A percentile compares a stretch with the other conserved stretches of the same genome.
Conservation (phyloP, 2,888 invertebrate species). For the Aquatica leii region DNA sequence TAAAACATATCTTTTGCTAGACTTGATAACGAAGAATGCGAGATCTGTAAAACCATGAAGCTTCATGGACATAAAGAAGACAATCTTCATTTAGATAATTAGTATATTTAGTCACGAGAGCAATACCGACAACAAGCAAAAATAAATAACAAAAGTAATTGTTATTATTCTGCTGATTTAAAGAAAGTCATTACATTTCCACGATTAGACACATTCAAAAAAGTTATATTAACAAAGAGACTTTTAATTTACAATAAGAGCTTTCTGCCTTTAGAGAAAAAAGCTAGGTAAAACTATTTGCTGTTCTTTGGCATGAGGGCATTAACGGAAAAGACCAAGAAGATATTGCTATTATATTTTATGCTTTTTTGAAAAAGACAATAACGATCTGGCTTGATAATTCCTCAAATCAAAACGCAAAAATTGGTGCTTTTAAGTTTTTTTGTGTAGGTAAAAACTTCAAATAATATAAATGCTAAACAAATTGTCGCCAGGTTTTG, state of each 20-base stretch:
- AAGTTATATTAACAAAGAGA: background rate
- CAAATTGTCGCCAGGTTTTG: background rate
- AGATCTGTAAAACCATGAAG: background rate
- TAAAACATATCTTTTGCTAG: background rate
- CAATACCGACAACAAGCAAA: background rate
- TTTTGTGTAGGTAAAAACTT: conserved; percentile 15
- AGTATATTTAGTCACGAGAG: background rate
- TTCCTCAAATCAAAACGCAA: conserved; percentile 32
- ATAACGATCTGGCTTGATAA: conserved; percentile 33
- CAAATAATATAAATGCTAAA: background rate
- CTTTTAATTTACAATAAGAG: background rate
- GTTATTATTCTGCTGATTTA: background rate
- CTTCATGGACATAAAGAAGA: background rate
- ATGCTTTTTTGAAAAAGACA: background rate
- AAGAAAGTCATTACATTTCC: background rate
- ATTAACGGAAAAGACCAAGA: background rate
- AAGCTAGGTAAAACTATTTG: background rate
- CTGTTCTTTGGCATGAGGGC: background rate
- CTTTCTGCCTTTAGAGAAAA: background rate
- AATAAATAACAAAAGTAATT: background rate
- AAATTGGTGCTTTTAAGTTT: conserved; percentile 31
- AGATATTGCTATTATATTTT: background rate
- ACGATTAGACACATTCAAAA: background rate
- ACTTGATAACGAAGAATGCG: background rate
- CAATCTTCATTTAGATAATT: background rate